Base-by-base conservation (phyloP, 2,113 vertebrate species). In the Machaerirhynchus nigripectus region DNA sequence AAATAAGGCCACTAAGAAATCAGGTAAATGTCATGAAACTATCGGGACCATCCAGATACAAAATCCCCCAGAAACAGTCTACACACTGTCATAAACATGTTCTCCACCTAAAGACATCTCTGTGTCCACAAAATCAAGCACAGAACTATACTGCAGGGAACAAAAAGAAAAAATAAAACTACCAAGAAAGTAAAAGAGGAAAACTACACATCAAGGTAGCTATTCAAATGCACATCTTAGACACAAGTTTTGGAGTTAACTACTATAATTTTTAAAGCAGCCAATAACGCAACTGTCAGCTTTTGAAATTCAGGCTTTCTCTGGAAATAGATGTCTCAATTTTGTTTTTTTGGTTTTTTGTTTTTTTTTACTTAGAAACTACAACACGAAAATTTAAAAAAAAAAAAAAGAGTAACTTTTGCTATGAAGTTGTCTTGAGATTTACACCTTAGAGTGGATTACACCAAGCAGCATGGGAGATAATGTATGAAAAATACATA, bases 31-130 rank as follows among this genome's bases (percentile, higher is more conserved):
- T 20, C 33, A 63, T 13, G 13, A 59, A 93, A 63, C 7, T 74
- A 70, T 42, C 20, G 0, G 0, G 56, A 79, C 46, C 11, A 61
- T 85, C n/a, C 63, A 65, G 17, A 87, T 21, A 60, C 0, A 0
- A 57, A 68, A 64, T 46, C 60, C 46, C 70, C 27, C 31, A 65
- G 46, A 55, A 91, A 88, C 7, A 28, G 37, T 33, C 57, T 55
- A 56, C 26, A 61, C 3, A 75, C 21, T 46, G 84, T 39, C 71
- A 27, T 30, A 71, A 82, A 37, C 19, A n/a, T 9, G 13, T 49
- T 31, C 9, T 49, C 10, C 40, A n/a, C 12, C 17, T 87, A 27
- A 88, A 94, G n/a, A 80, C 28, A 91, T 37, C 27, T 64, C 39
- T 52, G 17, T 35, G 17, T 68, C 40, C 24, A 23, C 28, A 87